These are phyloP conservation scores for Prunella strophiata DNA, from an alignment of 2,797 vertebrate species.

Conservation along the genomic window DNA sequence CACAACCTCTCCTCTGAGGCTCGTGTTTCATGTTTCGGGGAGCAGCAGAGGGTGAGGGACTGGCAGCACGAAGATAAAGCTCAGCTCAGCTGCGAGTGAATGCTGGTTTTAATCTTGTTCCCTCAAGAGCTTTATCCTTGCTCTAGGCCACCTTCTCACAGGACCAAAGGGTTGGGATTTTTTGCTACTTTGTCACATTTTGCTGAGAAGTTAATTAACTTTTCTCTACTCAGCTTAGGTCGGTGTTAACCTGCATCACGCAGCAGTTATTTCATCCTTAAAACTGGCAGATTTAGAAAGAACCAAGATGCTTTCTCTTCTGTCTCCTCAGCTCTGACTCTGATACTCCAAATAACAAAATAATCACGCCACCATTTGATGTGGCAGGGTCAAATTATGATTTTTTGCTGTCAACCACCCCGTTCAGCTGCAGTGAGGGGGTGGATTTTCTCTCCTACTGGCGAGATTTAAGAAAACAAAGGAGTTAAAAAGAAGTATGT, in stretches of 20 bases:
- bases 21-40: background rate
- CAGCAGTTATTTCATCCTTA: background rate
- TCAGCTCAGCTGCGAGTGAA: background rate
- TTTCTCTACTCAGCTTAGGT: accelerated
- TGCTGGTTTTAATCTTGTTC: background rate
- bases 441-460: background rate
- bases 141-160: background rate
- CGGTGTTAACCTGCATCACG: background rate
- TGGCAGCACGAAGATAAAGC: background rate
- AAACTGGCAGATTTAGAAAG: background rate
- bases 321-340: background rate
- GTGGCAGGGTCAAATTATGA: no score
- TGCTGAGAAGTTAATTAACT: background rate
- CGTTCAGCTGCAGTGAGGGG: background rate
- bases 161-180: background rate
- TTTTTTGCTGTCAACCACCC: background rate
- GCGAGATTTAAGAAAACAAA: background rate
- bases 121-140: background rate
- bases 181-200: background rate
- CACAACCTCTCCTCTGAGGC: background rate
- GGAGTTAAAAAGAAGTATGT: background rate
- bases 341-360: background rate
- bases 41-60: background rate
- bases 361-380: accelerated
- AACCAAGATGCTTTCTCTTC: background rate